These are phyloP conservation scores for Dryoscopus gambensis DNA, from an alignment of 2,113 vertebrate species.

Conservation along the genomic window DNA sequence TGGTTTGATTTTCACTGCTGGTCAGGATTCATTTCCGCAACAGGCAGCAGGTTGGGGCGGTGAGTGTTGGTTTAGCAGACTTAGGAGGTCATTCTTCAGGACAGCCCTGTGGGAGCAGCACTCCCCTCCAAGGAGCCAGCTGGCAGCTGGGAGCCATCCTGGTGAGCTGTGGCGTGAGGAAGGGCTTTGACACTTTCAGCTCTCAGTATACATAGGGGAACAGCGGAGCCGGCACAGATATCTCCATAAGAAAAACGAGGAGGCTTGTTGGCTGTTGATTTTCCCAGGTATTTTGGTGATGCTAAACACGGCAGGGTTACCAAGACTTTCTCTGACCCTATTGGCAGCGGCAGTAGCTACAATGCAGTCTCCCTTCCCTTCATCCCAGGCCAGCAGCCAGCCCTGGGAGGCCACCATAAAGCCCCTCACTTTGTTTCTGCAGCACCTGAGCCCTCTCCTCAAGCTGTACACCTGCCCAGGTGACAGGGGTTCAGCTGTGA, in stretches of 20 bases:
- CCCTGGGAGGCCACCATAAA: background rate
- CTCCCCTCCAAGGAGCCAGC: background rate
- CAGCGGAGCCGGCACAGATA: fast-evolving
- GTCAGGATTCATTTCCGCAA: background rate
- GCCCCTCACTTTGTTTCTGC: fast-evolving
- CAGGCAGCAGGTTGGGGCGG: background rate
- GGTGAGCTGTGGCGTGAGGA: fast-evolving
- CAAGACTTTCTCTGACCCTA: background rate
- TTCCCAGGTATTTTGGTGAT: background rate
- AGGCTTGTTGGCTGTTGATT: background rate
- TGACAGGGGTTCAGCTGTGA: background rate
- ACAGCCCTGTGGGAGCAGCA: background rate
- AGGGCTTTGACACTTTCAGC: background rate
- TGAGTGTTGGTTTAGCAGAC: background rate
- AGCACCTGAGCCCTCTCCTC: background rate
- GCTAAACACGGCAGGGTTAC: background rate
- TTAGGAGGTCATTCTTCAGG: background rate
- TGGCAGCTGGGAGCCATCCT: background rate
- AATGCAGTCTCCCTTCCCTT: background rate
- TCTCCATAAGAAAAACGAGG: background rate
- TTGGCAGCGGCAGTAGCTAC: background rate
- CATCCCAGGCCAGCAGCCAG: background rate
- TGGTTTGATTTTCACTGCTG: conserved; percentile 15
- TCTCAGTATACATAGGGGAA: background rate
- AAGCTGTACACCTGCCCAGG: background rate